Percentiles rank a stretch among this genome's conserved stretches.
These are phyloP conservation scores for Nematolebias whitei DNA, from an alignment of 2,113 vertebrate genomes.

Conservation along the genomic window DNA sequence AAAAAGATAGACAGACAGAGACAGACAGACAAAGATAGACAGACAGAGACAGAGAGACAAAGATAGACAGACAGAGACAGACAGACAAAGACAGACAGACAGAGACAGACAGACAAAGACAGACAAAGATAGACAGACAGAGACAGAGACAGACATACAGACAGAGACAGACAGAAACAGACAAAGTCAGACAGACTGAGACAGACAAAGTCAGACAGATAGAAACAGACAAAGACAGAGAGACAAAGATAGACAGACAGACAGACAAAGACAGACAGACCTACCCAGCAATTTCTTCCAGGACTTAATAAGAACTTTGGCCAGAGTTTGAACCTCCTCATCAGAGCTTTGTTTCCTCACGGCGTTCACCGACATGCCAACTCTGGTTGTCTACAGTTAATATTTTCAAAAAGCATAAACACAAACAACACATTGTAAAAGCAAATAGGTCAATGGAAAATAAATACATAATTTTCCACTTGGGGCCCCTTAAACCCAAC, in stretches of 20 bases:
- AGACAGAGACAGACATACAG: background rate
- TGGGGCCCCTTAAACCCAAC: too few relatives aligned
- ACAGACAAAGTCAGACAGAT: background rate
- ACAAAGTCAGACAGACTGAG: background rate
- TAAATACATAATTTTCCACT: too few relatives aligned
- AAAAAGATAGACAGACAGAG: background rate
- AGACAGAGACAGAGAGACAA: background rate
- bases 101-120: background rate
- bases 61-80: background rate
- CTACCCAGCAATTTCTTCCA: conserved; percentile 92
- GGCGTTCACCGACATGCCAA: conserved; percentile 96
- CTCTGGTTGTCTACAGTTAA: conserved; percentile 86
- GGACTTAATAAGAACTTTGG: conserved; percentile 95
- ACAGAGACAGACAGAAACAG: background rate
- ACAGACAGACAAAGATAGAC: background rate
- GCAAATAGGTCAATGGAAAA: background rate
- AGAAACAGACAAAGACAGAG: background rate
- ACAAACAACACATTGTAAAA: background rate
- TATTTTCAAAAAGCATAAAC: background rate
- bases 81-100: background rate
- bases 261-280: background rate
- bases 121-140: background rate
- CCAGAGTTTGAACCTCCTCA: conserved; percentile 90
- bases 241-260: background rate
- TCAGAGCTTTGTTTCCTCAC: conserved; percentile 94